Conservation (phyloP, 2,797 vertebrate genomes). For the Myotis findleyi region DNA sequence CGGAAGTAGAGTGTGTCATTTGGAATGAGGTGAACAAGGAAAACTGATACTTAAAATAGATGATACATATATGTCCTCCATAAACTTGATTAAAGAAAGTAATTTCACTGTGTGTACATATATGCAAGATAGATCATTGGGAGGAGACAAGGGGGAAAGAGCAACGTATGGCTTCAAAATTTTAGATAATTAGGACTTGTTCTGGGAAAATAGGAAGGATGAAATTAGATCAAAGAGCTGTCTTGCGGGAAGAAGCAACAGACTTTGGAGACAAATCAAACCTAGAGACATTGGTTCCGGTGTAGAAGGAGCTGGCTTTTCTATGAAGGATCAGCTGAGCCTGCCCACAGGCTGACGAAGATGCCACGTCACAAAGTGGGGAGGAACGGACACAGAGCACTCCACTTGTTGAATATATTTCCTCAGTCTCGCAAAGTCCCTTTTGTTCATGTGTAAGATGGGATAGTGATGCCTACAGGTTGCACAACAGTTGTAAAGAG, state of each 20-base stretch:
- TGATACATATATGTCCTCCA: background rate
- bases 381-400: rapidly evolving
- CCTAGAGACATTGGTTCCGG: background rate
- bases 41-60: background rate
- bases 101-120: background rate
- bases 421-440: background rate
- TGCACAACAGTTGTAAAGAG: background rate
- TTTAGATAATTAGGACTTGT: background rate
- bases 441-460: slow-evolving; percentile 10
- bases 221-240: background rate
- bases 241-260: background rate
- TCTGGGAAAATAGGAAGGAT: background rate
- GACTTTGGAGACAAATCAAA: background rate
- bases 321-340: background rate
- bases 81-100: background rate
- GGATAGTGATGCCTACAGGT: background rate
- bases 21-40: background rate
- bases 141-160: background rate
- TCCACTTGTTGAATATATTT: background rate
- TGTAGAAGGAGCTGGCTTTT: background rate
- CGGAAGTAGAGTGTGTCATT: background rate
- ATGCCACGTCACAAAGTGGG: background rate
- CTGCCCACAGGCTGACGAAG: background rate
- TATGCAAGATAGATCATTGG: background rate
- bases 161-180: background rate